A percentile compares a stretch with the other conserved stretches of the same genome.
Evolutionary conservation across 2,797 vertebrate species (phyloP).

Genomic region (Philypnodon macrostomus): DNA sequence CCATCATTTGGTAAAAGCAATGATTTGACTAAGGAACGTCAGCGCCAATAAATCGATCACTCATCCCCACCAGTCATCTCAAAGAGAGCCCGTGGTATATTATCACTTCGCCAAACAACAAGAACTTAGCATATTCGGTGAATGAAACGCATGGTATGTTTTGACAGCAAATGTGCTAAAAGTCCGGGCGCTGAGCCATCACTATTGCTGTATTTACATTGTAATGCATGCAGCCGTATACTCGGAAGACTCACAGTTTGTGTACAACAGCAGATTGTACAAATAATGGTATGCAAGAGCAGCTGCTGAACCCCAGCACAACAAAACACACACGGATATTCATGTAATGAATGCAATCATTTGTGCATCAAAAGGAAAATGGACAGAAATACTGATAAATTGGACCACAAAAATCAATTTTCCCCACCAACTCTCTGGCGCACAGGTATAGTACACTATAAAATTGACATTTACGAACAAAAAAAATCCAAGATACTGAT

Average conservation of each 20-base stretch:
- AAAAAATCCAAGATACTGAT: no score
- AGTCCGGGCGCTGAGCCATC: background rate
- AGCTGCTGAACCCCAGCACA: slow-evolving; percentile 43
- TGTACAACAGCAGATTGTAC: slow-evolving; percentile 27
- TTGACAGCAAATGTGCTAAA: background rate
- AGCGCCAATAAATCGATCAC: slow-evolving; percentile 49
- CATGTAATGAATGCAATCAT: slow-evolving; percentile 54
- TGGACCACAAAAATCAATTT: slow-evolving; percentile 41
- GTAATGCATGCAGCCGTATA: slow-evolving; percentile 10
- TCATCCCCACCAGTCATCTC: slow-evolving; percentile 15
- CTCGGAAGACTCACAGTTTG: slow-evolving; percentile 10
- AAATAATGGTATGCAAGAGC: slow-evolving; percentile 48
- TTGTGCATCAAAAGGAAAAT: slow-evolving; percentile 46
- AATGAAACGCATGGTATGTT: background rate
- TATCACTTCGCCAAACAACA: slow-evolving; percentile 35
- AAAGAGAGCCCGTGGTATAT: slow-evolving; percentile 46
- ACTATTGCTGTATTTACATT: slow-evolving; percentile 6
- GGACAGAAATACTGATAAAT: slow-evolving; percentile 47
- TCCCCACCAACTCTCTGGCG: slow-evolving; percentile 31
- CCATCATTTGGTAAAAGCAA: slow-evolving; percentile 49
- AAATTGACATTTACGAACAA: no score
- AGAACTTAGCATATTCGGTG: background rate
- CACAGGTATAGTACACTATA: slow-evolving; percentile 20
- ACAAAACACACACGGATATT: slow-evolving; percentile 41
- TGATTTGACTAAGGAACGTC: slow-evolving; percentile 42